Conservation (phyloP, 2,797 vertebrate species). For the Bovichtus variegatus region DNA sequence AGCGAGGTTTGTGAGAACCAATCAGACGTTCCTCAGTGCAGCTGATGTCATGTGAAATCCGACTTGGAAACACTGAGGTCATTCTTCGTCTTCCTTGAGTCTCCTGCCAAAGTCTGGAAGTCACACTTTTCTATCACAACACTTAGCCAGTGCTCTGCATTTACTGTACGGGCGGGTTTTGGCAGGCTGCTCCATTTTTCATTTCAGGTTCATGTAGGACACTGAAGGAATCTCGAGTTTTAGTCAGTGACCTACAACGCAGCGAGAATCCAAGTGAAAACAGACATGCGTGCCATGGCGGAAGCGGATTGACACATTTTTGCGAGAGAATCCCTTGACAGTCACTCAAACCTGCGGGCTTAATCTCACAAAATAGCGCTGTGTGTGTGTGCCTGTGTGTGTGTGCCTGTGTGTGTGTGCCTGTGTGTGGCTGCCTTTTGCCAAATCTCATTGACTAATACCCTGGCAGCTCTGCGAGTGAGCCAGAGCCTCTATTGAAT, state of each 20-base stretch:
- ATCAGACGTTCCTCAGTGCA: constrained; percentile 18
- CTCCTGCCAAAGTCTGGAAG: constrained; percentile 50
- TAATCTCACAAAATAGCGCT: constrained; percentile 64
- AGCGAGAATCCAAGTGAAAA: constrained; percentile 30
- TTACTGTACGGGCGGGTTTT: constrained; percentile 37
- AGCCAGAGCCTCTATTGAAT: constrained; percentile 54
- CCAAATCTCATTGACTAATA: constrained; percentile 76
- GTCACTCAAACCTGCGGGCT: constrained; percentile 66
- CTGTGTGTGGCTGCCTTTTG: constrained; percentile 24
- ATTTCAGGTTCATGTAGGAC: constrained; percentile 60
- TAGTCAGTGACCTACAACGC: constrained; percentile 56
- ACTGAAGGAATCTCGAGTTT: constrained; percentile 35
- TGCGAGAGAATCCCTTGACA: constrained; percentile 65
- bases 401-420: constrained; percentile 30
- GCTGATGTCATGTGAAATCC: constrained; percentile 67
- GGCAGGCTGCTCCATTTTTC: constrained; percentile 37
- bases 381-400: too few species aligned
- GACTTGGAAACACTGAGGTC: constrained; percentile 67
- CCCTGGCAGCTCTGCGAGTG: constrained; percentile 55
- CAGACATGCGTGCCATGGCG: constrained; percentile 3
- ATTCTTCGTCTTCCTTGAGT: constrained; percentile 40
- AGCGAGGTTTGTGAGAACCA: constrained; percentile 32
- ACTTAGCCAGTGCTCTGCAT: constrained; percentile 14
- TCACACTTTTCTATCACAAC: constrained; percentile 29
- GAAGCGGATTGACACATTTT: constrained; percentile 64